A percentile compares a stretch with the other conserved stretches of the same genome.
Evolutionary conservation across 92 coral and sea anemone species (phyloP).

Genomic region (Porites cylindrica): DNA sequence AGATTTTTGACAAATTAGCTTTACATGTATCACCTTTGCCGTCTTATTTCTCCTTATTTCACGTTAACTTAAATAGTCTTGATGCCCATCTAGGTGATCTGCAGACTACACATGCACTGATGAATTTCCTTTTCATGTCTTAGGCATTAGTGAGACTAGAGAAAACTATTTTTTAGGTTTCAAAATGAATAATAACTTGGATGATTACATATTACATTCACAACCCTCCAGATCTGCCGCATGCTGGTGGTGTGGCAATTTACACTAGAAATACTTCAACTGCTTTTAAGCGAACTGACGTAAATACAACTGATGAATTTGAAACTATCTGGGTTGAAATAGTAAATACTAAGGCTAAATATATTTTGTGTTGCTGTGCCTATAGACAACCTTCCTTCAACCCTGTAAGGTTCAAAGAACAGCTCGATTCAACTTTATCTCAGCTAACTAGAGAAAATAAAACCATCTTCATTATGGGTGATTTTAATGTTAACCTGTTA

Average conservation of each 20-base stretch:
- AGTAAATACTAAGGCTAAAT: slow-evolving; percentile 1
- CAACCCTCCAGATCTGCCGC: no score
- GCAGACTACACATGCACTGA: neutral
- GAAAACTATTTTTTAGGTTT: no score
- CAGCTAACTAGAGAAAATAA: slow-evolving; percentile 46
- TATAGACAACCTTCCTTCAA: no score
- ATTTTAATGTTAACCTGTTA: no score
- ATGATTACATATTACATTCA: no score
- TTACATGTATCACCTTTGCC: neutral
- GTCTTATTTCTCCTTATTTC: no score
- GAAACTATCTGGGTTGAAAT: slow-evolving; percentile 68
- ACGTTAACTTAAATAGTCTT: no score
- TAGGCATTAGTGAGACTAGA: no score
- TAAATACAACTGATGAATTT: slow-evolving; percentile 17
- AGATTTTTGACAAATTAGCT: neutral
- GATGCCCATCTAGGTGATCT: neutral
- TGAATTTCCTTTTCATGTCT: no score
- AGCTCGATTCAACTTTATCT: neutral
- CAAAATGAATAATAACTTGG: no score
- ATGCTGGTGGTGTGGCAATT: no score
- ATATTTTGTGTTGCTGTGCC: slow-evolving; percentile 27
- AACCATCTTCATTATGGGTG: neutral
- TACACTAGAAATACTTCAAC: neutral
- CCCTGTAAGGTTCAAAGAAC: slow-evolving; percentile 4
- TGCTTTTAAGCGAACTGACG: slow-evolving; percentile 32